Base-by-base conservation (phyloP, 2,888 invertebrate species). In the Orthosia gothica region DNA sequence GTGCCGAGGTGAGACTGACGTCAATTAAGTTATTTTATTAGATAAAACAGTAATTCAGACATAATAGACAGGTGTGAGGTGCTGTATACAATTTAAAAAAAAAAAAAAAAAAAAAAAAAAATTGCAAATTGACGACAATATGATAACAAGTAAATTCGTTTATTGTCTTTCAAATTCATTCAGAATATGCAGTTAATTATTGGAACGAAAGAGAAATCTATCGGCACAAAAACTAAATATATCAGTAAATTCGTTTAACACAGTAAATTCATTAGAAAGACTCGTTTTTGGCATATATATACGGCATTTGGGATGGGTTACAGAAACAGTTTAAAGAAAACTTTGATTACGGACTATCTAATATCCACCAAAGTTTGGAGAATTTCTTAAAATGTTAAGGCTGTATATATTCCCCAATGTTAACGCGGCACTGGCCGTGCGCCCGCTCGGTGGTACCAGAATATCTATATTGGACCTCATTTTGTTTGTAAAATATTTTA, bases 91-190 rank as follows among this genome's bases (percentile, higher is more conserved):
- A 49, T 45, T 79, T n/a, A n/a, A n/a, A n/a, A n/a, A n/a, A n/a
- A n/a, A n/a, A n/a, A n/a, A n/a, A n/a, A n/a, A n/a, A n/a, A n/a
- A n/a, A n/a, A n/a, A n/a, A n/a, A n/a, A n/a, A n/a, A n/a, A 45
- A n/a, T 62, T 40, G 47, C 12, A 57, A 58, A 50, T 49, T 50
- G 15, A 40, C 16, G 61, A 82, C 70, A 49, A n/a, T 58, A 50
- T 54, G 40, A 66, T 67, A 72, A 16, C 11, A 49, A 15, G 11
- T 5, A 55, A 13, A 64, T 47, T 45, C 5, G 18, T 52, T 54
- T 13, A 55, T 20, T 76, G 32, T 26, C 47, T 76, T 58, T 18
- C 3, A 45, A 66, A 66, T 69, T 79, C 13, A 52, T 65, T 82
- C 47, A 40, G 5, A 23, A 32, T 45, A 66, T 13, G 23, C 7